A percentile compares a stretch with the other conserved stretches of the same genome.
These are phyloP conservation scores for Lonchura striata DNA, from an alignment of 2,113 vertebrate species.

Conservation along the genomic window DNA sequence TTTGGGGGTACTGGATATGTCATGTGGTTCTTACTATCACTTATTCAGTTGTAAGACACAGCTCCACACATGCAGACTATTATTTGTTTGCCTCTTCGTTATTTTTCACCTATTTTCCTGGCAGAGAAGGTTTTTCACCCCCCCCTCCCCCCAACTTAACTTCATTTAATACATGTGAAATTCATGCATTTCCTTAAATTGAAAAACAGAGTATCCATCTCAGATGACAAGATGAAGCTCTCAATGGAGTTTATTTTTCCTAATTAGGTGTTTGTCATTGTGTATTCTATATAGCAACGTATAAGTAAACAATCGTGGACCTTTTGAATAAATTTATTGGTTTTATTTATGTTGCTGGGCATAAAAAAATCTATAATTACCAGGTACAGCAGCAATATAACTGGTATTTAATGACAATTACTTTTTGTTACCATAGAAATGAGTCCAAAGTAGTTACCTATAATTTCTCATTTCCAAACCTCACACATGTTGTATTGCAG, in stretches of 20 bases:
- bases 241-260: slow-evolving; percentile 71
- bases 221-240: slow-evolving; percentile 60
- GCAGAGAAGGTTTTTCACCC: fast-evolving
- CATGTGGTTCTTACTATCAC: background rate
- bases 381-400: slow-evolving; percentile 76
- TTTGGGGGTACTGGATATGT: background rate
- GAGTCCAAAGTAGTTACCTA: slow-evolving; percentile 79
- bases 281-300: slow-evolving; percentile 53
- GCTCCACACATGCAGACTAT: background rate
- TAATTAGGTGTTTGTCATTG: slow-evolving; percentile 76
- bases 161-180: background rate
- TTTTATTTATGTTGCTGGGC: slow-evolving; percentile 82
- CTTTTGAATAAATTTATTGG: slow-evolving; percentile 80
- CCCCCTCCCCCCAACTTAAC: background rate
- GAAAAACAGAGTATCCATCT: slow-evolving; percentile 35
- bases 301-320: slow-evolving; percentile 75
- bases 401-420: slow-evolving; percentile 84
- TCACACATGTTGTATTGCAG: slow-evolving; percentile 79
- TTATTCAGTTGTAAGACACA: background rate
- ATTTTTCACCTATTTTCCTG: background rate
- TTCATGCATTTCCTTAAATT: background rate
- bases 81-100: background rate
- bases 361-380: slow-evolving; percentile 83
- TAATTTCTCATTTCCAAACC: slow-evolving; percentile 80
- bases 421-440: slow-evolving; percentile 88